These are phyloP conservation scores for Spongia lamella DNA, from an alignment of 37 sponge, comb jelly and placozoan genomes.

Conservation along the genomic window DNA sequence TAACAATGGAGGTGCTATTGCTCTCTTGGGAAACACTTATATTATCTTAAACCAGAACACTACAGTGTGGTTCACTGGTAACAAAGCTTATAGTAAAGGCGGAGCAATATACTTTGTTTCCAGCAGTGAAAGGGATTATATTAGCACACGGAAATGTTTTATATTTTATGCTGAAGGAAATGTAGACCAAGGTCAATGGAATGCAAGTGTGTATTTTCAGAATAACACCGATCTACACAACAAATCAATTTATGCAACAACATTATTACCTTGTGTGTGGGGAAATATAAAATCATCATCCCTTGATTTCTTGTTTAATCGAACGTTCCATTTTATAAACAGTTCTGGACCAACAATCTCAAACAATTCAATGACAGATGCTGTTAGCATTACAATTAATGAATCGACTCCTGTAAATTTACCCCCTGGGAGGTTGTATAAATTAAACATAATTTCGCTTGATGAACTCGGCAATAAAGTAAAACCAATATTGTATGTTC, in stretches of 20 bases:
- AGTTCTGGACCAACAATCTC: too few species aligned
- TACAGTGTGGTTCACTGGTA: neutral
- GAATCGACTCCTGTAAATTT: too few species aligned
- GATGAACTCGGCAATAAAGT: too few species aligned
- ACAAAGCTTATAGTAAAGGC: constrained; percentile 16
- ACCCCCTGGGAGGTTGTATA: too few species aligned
- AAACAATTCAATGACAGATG: too few species aligned
- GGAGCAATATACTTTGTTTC: constrained; percentile 22
- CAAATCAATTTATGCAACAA: constrained; percentile 21
- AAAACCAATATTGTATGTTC: too few species aligned
- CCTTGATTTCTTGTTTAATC: too few species aligned
- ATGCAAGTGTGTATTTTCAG: neutral
- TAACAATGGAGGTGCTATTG: constrained; percentile 23
- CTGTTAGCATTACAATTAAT: too few species aligned
- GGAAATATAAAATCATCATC: neutral
- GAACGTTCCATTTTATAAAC: too few species aligned
- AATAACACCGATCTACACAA: constrained; percentile 3
- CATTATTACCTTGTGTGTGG: constrained; percentile 25
- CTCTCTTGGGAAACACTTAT: constrained; percentile 11
- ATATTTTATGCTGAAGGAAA: constrained; percentile 6
- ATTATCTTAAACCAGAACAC: neutral
- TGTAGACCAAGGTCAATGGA: neutral
- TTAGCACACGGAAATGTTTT: constrained; percentile 23
- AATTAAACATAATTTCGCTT: too few species aligned
- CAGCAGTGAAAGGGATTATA: constrained; percentile 3